Evolutionary conservation across 2,113 vertebrate species (phyloP).

Genomic region (Lathamus discolor): DNA sequence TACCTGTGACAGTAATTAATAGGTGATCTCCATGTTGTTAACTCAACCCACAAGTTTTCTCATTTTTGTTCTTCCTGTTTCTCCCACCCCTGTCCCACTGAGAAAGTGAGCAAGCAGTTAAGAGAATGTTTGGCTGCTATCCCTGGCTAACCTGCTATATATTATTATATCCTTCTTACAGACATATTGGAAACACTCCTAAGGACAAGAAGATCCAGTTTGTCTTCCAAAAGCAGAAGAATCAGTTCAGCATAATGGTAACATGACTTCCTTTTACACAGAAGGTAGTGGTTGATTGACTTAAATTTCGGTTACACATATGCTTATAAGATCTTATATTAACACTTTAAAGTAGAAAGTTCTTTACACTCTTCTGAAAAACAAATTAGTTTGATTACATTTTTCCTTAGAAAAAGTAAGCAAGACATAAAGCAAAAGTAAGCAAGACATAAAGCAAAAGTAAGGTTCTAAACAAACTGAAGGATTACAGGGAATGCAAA

Average conservation of each 20-base stretch:
- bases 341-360: background rate
- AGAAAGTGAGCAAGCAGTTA: background rate
- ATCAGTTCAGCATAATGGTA: background rate
- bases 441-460: background rate
- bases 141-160: background rate
- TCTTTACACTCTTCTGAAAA: background rate
- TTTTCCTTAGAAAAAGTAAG: background rate
- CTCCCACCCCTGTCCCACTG: accelerated
- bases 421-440: background rate
- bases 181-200: background rate
- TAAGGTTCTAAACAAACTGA: background rate
- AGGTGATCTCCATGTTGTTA: background rate
- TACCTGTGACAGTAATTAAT: background rate
- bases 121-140: background rate
- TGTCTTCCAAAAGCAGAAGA: background rate
- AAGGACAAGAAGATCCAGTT: background rate
- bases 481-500: background rate
- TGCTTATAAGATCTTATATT: background rate
- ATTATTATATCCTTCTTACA: background rate
- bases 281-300: background rate
- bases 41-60: background rate
- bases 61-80: background rate
- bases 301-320: background rate
- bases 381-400: background rate
- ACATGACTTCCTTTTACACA: background rate